Evolutionary conservation across 2,888 invertebrate species (phyloP), one percentile per base, ranked within the genome.

Genomic region (Eilema sororculum): DNA sequence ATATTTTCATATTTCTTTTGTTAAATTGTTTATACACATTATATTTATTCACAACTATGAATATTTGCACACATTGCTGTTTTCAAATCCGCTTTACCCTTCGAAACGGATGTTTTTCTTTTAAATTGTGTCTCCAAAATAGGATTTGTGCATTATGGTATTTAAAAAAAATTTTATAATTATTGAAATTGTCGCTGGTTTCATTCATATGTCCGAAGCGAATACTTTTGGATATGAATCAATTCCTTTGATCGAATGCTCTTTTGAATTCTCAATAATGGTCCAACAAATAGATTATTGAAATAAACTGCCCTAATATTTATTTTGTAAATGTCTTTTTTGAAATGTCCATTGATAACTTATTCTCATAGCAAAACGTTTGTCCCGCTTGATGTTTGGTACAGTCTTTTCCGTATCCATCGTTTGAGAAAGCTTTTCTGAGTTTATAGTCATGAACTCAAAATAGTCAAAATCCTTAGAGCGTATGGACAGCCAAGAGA

Each of bases 11-110:
- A 88, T 69, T 77, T 85, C 80, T 84, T 90, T 91, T 89, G 20
- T 90, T 72, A 78, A 74, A 76, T 76, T 93, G 93, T 93, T 94
- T 93, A 91, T 92, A 85, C 93, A 95, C 91, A 91, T 94, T 93
- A 88, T 89, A 89, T 90, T 90, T 87, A 91, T 91, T 89, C 90
- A 89, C 78, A 83, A 83, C 71, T 87, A 89, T 92, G 90, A 90
- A 68, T 72, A 72, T 82, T 78, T 92, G 91, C 86, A 90, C 93
- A 93, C 91, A 90, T 91, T 92, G 87, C 78, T 72, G 46, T 76
- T 74, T 74, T 87, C 77, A 82, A 83, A 85, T 84, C 85, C 84
- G 84, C 84, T 83, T 83, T 80, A 88, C 87, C 90, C 89, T 90
- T 90, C 87, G 66, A 79, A 79, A 77, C 90, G 93, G 91, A 94